phyloP scores from a whole-genome alignment of 2,113 vertebrate species.

The Perca fluviatilis region DNA sequence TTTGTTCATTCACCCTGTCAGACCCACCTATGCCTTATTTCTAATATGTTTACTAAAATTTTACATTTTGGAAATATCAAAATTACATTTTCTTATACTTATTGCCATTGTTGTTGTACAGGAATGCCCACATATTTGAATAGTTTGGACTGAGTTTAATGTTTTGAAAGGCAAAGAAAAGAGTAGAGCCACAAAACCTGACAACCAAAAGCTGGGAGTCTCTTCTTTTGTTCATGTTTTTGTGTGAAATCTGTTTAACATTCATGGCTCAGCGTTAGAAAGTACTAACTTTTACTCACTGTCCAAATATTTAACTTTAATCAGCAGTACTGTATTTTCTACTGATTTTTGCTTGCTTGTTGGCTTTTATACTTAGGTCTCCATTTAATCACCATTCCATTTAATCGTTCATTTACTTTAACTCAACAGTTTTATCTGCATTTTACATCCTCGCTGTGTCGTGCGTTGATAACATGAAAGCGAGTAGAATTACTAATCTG shows the following conservation, averaged over 20 bases:
- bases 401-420: slow-evolving; percentile 41
- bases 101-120: background rate
- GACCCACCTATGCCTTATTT: background rate
- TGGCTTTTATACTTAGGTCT: slow-evolving; percentile 40
- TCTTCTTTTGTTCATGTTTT: slow-evolving; percentile 63
- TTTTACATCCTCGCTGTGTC: slow-evolving; percentile 34
- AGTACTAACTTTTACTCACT: slow-evolving; percentile 41
- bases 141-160: slow-evolving; percentile 15
- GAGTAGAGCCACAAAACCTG: slow-evolving; percentile 24
- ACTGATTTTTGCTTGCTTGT: slow-evolving; percentile 57
- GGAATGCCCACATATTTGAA: slow-evolving; percentile 26
- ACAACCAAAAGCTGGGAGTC: slow-evolving; percentile 37
- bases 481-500: slow-evolving; percentile 43
- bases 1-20: slow-evolving; percentile 10
- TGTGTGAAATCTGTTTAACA: slow-evolving; percentile 49
- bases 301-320: slow-evolving; percentile 65
- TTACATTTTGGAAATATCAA: background rate
- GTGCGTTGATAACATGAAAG: slow-evolving; percentile 41
- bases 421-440: slow-evolving; percentile 22
- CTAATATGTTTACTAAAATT: slow-evolving; percentile 10
- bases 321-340: slow-evolving; percentile 50
- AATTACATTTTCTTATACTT: background rate
- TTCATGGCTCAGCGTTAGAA: slow-evolving; percentile 38
- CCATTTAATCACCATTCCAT: slow-evolving; percentile 39
- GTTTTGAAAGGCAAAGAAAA: slow-evolving; percentile 32